Base-by-base conservation (phyloP, 2,797 vertebrate genomes). In the Lepus townsendii region DNA sequence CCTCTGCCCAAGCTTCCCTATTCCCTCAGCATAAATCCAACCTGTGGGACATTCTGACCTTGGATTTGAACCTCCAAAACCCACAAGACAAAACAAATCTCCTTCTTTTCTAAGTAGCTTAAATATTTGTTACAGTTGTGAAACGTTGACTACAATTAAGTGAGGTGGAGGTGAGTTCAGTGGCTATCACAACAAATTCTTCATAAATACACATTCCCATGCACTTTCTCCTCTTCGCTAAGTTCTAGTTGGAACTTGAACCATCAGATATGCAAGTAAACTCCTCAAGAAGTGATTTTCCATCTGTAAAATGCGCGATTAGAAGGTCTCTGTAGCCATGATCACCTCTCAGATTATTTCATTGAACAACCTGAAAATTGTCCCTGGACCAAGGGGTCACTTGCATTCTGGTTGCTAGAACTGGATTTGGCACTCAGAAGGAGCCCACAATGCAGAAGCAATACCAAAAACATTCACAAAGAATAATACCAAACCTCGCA, bases 381-480 rank as follows among this genome's bases (percentile, higher is more conserved):
- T 78, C 13, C 16, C 32, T 63, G 11, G 22, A 22, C 79, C 68
- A 77, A 63, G 7, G 13, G 0, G 2, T 76, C n/a, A 79, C n/a
- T 27, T 30, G 11, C 9, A 76, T 92, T 62, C 63, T 19, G 65
- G 30, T 17, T 47, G 50, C 38, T 32, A 42, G 11, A 89, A 82
- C 75, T 93, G 88, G 50, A 71, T 82, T 24, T 60, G 69, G 20
- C 54, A 65, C 68, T 66, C 79, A 52, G 66, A 94, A 95, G 6
- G 16, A 77, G 63, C 14, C 26, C 69, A 92, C 87, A 65, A 3
- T 42, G 60, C 42, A 2, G 12, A 79, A 66, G 5, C 11, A 83
- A 69, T 76, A 95, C 62, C 87, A 42, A 96, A 96, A 96, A 54
- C n/a, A 62, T 38, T 22, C 52, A 73, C 77, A 52, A 77, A 60